These are phyloP conservation scores for Oscheius sp. DNA, from an alignment of 2,888 invertebrate genomes.

Conservation along the genomic window DNA sequence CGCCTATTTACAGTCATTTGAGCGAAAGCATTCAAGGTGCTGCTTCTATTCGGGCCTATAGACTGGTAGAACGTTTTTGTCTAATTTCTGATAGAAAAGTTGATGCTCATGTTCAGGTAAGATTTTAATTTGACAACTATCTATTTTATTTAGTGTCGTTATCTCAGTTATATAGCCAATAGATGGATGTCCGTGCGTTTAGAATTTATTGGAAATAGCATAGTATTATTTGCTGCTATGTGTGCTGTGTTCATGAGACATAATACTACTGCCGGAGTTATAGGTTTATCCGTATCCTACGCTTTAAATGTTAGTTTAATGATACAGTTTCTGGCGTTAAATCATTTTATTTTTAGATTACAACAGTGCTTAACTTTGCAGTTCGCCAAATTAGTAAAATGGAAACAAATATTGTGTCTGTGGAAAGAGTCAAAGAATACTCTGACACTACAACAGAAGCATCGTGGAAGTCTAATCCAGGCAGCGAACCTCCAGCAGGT, in stretches of 20 bases:
- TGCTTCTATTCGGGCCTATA: constrained; percentile 70
- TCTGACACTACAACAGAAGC: constrained; percentile 66
- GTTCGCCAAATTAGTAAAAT: constrained; percentile 96
- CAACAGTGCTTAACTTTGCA: constrained; percentile 94
- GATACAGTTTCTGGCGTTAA: background rate
- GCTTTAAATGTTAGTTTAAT: constrained; percentile 71
- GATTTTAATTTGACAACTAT: background rate
- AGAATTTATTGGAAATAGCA: constrained; percentile 94
- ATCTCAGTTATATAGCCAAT: constrained; percentile 71
- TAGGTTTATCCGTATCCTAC: constrained; percentile 77
- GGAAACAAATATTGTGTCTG: constrained; percentile 96
- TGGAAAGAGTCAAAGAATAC: constrained; percentile 81
- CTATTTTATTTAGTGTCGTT: constrained; percentile 57
- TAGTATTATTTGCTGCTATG: constrained; percentile 92
- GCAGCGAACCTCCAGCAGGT: constrained; percentile 77
- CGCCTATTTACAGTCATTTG: constrained; percentile 73
- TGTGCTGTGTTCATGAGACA: constrained; percentile 84
- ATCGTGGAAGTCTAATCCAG: constrained; percentile 76
- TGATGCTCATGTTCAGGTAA: constrained; percentile 69
- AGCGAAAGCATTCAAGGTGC: constrained; percentile 71
- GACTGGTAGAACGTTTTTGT: constrained; percentile 63
- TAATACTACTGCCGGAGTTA: constrained; percentile 76
- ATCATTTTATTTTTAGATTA: constrained; percentile 82
- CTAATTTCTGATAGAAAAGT: constrained; percentile 69
- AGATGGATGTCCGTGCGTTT: constrained; percentile 91